Percentiles rank a stretch among this genome's conserved stretches.
Evolutionary conservation across 2,888 invertebrate genomes (phyloP).

Genomic region (Lamellibrachia columna): DNA sequence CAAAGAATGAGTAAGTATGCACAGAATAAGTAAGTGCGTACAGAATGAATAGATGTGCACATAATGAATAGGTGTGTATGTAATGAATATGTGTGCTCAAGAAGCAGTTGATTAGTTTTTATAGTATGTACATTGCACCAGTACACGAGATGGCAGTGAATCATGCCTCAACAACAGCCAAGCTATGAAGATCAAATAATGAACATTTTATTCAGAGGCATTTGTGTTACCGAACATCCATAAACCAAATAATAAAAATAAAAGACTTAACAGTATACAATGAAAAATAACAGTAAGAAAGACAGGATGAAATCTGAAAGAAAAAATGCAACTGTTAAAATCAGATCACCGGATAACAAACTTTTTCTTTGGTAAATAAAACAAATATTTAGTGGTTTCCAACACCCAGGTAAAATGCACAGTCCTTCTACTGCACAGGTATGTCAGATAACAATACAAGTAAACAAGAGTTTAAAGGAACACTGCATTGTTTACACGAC

Average conservation of each 20-base stretch:
- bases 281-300: not conserved
- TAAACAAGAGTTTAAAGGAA: not conserved
- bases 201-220: not conserved
- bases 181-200: not conserved
- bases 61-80: too few species aligned
- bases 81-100: too few species aligned
- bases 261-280: too few species aligned
- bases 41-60: too few species aligned
- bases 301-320: not conserved
- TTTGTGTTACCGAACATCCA: too few species aligned
- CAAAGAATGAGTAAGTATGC: too few species aligned
- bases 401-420: not conserved
- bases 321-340: not conserved
- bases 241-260: too few species aligned
- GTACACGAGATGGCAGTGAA: not conserved
- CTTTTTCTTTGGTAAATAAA: not conserved
- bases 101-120: too few species aligned
- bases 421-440: not conserved
- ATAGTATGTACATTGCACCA: too few species aligned
- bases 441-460: not conserved
- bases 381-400: not conserved
- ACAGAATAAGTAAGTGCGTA: too few species aligned
- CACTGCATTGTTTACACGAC: not conserved
- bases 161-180: not conserved
- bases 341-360: not conserved